Evolutionary conservation across 2,888 invertebrate species (phyloP).

Genomic region (Lysandra coridon): DNA sequence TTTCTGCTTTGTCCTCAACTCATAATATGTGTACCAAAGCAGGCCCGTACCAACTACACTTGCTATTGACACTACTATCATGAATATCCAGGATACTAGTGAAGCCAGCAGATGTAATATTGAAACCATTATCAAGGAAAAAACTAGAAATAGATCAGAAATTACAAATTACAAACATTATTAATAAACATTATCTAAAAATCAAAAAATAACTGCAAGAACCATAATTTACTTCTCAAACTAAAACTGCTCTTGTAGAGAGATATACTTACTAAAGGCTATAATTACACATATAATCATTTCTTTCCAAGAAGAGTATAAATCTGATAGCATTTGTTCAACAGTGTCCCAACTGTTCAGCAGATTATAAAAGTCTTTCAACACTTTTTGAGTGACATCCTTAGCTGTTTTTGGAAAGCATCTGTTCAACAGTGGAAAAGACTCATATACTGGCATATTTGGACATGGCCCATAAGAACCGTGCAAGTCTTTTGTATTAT

Average conservation of each 20-base stretch:
- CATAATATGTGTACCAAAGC: slow-evolving; percentile 94
- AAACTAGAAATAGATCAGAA: slow-evolving; percentile 79
- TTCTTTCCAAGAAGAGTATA: slow-evolving; percentile 93
- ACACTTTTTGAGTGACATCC: slow-evolving; percentile 82
- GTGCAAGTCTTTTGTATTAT: slow-evolving; percentile 61
- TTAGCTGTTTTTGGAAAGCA: slow-evolving; percentile 90
- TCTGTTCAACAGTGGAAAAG: slow-evolving; percentile 90
- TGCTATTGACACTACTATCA: slow-evolving; percentile 88
- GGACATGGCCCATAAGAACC: slow-evolving; percentile 88
- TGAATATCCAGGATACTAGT: slow-evolving; percentile 93
- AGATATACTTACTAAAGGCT: slow-evolving; percentile 86
- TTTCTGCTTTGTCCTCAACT: slow-evolving; percentile 82
- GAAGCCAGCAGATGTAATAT: slow-evolving; percentile 91
- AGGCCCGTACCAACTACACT: slow-evolving; percentile 88
- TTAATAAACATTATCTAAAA: background rate
- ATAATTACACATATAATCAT: slow-evolving; percentile 90
- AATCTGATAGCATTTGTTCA: slow-evolving; percentile 92
- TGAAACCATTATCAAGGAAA: slow-evolving; percentile 90
- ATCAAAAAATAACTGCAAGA: background rate
- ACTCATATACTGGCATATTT: slow-evolving; percentile 86
- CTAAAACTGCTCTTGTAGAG: background rate
- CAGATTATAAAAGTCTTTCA: slow-evolving; percentile 87
- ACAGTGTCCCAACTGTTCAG: slow-evolving; percentile 94
- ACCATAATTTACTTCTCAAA: background rate
- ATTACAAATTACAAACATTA: background rate